Percentiles rank a stretch among this genome's conserved stretches.
Conservation (phyloP, 2,113 vertebrate genomes). For the Myrmophylax atrothorax region DNA sequence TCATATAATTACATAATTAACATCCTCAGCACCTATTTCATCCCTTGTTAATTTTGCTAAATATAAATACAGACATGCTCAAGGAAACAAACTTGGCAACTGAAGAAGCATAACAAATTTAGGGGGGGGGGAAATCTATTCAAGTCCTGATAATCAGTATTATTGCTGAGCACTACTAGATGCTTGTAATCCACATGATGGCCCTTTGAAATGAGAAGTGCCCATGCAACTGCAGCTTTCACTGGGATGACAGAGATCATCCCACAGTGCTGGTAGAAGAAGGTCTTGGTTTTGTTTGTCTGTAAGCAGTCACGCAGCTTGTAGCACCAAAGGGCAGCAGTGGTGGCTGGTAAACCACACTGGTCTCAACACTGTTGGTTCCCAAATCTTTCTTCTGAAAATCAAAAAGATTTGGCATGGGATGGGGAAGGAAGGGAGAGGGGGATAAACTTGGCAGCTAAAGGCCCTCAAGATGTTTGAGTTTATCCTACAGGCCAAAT, state of each 20-base stretch:
- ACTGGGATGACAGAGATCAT: neutral
- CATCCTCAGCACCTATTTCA: slow-evolving; percentile 56
- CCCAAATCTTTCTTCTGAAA: neutral
- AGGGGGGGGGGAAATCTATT: neutral
- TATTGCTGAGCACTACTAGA: neutral
- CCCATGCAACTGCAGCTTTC: neutral
- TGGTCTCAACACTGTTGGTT: neutral
- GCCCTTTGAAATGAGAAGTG: neutral
- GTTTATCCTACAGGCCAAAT: neutral
- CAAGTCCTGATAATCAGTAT: neutral
- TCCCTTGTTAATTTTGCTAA: slow-evolving; percentile 63
- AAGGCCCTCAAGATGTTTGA: neutral
- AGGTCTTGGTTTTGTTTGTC: neutral
- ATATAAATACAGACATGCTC: slow-evolving; percentile 54
- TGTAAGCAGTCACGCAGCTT: neutral
- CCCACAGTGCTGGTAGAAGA: neutral
- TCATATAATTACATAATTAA: slow-evolving; percentile 61
- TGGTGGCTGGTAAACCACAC: neutral
- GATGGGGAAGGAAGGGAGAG: neutral
- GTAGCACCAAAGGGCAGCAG: neutral
- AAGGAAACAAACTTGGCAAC: slow-evolving; percentile 52
- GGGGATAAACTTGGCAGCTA: neutral
- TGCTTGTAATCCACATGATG: neutral
- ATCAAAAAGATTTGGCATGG: neutral
- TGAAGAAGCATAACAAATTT: slow-evolving; percentile 31